Evolutionary conservation across 1,140 invertebrate species (phyloP).

Genomic region (Homalodisca vitripennis): DNA sequence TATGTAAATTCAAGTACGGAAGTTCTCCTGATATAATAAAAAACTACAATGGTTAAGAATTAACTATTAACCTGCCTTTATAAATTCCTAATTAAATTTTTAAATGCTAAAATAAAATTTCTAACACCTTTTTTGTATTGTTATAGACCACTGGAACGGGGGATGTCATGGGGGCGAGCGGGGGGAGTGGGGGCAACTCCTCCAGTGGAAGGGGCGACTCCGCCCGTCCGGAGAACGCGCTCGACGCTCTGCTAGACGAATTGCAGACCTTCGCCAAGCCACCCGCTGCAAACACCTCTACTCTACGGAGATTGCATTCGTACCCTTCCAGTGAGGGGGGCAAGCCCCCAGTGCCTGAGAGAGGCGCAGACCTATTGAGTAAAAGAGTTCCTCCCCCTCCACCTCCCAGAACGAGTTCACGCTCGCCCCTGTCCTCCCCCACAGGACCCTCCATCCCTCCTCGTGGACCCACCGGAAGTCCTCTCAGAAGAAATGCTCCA

Average conservation of each 20-base stretch:
- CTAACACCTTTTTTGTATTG: too few species aligned
- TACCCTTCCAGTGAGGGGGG: slow-evolving; percentile 58
- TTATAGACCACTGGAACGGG: slow-evolving; percentile 58
- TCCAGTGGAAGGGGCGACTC: slow-evolving; percentile 54
- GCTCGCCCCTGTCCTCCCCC: slow-evolving; percentile 77
- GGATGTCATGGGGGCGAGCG: slow-evolving; percentile 60
- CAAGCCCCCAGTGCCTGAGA: slow-evolving; percentile 75
- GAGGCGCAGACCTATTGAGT: slow-evolving; percentile 64
- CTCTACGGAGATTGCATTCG: slow-evolving; percentile 67
- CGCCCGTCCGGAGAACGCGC: slow-evolving; percentile 84
- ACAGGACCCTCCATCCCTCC: slow-evolving; percentile 63
- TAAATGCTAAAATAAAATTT: too few species aligned
- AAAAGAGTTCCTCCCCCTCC: slow-evolving; percentile 82
- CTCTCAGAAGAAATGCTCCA: slow-evolving; percentile 45
- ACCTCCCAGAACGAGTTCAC: slow-evolving; percentile 77
- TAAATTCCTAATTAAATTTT: too few species aligned
- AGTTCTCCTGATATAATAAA: too few species aligned
- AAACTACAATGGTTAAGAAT: not conserved
- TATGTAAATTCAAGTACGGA: too few species aligned
- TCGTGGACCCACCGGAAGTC: slow-evolving; percentile 47
- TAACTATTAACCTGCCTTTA: not conserved
- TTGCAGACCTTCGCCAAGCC: slow-evolving; percentile 75
- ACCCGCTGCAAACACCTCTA: slow-evolving; percentile 48
- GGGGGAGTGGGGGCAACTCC: slow-evolving; percentile 36
- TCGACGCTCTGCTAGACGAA: slow-evolving; percentile 93